Evolutionary conservation across 2,888 invertebrate genomes (phyloP).

Genomic region (Trisateles emortualis): DNA sequence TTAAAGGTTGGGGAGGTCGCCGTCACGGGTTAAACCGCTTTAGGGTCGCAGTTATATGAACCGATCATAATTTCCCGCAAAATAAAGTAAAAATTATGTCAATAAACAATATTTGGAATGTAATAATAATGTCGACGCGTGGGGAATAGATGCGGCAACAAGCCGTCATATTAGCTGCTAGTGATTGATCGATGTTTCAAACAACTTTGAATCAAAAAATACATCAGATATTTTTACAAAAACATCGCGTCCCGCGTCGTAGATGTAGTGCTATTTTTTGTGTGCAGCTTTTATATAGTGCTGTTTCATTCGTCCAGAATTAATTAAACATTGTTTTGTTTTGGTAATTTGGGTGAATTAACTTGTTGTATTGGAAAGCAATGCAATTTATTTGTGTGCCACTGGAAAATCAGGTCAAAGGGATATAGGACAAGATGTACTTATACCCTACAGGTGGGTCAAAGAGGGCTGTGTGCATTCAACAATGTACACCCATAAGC

Average conservation of each 20-base stretch:
- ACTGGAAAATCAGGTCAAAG: slow-evolving; percentile 66
- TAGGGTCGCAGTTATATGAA: slow-evolving; percentile 68
- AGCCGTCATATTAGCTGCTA: neutral
- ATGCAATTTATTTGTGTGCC: neutral
- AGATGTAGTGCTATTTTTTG: neutral
- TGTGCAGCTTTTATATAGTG: neutral
- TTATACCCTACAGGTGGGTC: slow-evolving; percentile 55
- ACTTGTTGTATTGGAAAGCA: neutral
- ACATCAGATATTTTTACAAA: neutral
- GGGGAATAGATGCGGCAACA: neutral
- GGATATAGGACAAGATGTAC: slow-evolving; percentile 57
- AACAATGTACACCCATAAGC: slow-evolving; percentile 61
- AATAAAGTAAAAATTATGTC: slow-evolving; percentile 68
- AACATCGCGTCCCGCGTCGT: neutral
- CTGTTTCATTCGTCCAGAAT: neutral
- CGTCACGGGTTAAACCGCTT: slow-evolving; percentile 63
- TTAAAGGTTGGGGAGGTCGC: slow-evolving; percentile 74
- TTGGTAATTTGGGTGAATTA: neutral
- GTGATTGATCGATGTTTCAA: neutral
- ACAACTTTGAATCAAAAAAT: neutral
- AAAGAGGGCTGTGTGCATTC: slow-evolving; percentile 68
- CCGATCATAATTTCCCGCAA: slow-evolving; percentile 68
- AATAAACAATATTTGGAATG: slow-evolving; percentile 50
- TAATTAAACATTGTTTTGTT: neutral
- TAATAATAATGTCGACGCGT: slow-evolving; percentile 4